Conservation (phyloP, 2,888 invertebrate species). For the Drosophila infuscata region DNA sequence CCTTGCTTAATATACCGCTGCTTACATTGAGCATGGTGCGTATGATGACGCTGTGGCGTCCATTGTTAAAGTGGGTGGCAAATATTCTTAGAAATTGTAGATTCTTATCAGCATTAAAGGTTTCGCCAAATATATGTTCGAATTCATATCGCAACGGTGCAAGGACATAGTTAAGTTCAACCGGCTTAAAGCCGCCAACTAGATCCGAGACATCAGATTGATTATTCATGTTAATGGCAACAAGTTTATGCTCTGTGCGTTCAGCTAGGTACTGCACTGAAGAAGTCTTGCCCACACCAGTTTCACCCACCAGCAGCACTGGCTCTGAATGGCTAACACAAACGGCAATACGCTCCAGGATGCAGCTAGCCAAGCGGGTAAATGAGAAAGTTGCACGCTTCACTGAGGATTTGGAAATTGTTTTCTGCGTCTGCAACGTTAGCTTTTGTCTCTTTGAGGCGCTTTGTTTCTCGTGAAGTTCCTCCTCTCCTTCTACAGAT, state of each 20-base stretch:
- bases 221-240: slow-evolving; percentile 99
- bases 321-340: slow-evolving; percentile 94
- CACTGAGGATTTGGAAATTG: slow-evolving; percentile 25
- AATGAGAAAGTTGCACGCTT: slow-evolving; percentile 90
- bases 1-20: slow-evolving; percentile 76
- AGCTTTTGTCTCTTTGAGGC: slow-evolving; percentile 79
- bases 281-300: slow-evolving; percentile 99
- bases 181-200: slow-evolving; percentile 98
- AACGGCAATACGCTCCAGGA: slow-evolving; percentile 95
- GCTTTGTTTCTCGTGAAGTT: slow-evolving; percentile 30
- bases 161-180: slow-evolving; percentile 93
- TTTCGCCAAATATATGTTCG: slow-evolving; percentile 92
- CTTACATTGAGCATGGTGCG: slow-evolving; percentile 91
- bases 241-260: slow-evolving; percentile 92
- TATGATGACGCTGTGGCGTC: slow-evolving; percentile 90
- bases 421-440: slow-evolving; percentile 50
- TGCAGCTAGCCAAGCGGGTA: slow-evolving; percentile 91
- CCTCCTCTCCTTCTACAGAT: slow-evolving; percentile 23
- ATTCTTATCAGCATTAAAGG: slow-evolving; percentile 92
- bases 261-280: slow-evolving; percentile 96
- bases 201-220: slow-evolving; percentile 99
- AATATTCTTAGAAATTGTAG: slow-evolving; percentile 92
- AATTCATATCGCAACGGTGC: slow-evolving; percentile 93
- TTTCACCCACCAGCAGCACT: slow-evolving; percentile 97
- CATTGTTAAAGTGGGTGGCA: slow-evolving; percentile 90